Evolutionary conservation across 1,140 invertebrate genomes (phyloP).

Genomic region (Oedothorax gibbosus): DNA sequence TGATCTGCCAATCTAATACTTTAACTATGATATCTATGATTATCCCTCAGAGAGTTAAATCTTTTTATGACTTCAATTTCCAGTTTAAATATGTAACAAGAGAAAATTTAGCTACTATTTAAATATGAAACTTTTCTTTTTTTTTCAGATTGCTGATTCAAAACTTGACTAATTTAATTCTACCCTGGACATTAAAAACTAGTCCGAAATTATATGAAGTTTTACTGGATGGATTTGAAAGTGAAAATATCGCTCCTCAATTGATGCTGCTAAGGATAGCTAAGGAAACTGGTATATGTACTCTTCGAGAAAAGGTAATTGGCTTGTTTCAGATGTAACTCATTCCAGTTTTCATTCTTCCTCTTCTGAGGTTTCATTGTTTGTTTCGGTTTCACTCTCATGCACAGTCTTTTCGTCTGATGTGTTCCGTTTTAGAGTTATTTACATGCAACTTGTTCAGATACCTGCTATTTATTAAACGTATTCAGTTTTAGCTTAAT

Average conservation of each 20-base stretch:
- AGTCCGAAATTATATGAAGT: conserved; percentile 38
- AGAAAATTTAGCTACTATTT: too few relatives aligned
- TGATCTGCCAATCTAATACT: too few relatives aligned
- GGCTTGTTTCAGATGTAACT: neutral
- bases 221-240: neutral
- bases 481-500: too few relatives aligned
- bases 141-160: conserved; percentile 28
- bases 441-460: too few relatives aligned
- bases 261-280: conserved; percentile 19
- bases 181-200: conserved; percentile 39
- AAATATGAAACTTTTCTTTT: neutral
- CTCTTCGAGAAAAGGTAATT: conserved; percentile 15
- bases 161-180: conserved; percentile 25
- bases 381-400: too few relatives aligned
- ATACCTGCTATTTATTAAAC: too few relatives aligned
- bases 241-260: neutral
- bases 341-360: neutral
- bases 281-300: conserved; percentile 4
- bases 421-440: too few relatives aligned
- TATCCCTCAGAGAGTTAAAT: too few relatives aligned
- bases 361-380: neutral
- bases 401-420: too few relatives aligned
- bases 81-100: too few relatives aligned
- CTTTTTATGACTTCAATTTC: too few relatives aligned
- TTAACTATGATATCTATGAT: too few relatives aligned